Base-by-base conservation (phyloP, 2,888 invertebrate species). In the Drosophila dives region DNA sequence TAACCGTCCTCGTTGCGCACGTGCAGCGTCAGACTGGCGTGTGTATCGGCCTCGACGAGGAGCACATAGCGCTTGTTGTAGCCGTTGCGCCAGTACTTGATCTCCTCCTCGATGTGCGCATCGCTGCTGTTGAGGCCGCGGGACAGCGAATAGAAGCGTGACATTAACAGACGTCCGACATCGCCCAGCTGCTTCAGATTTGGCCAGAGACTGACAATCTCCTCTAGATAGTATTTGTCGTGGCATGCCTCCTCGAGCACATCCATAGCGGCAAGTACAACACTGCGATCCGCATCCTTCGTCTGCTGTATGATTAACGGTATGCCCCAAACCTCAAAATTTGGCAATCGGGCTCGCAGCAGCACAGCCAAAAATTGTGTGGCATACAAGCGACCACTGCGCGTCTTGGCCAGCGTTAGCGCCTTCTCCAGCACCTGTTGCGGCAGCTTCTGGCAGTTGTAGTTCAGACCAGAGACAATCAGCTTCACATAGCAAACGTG, bases 401-500 rank as follows among this genome's bases (percentile, higher is more conserved):
- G 94, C 92, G 91, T 95, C 94, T 75, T 93, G 45, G 80, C 92
- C 59, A 79, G 92, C 65, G 85, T 94, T 78, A 87, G 91, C 49
- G 91, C 93, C 73, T 91, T 94, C 91, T 92, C 95, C 92, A 89
- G 77, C 72, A 96, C 94, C 81, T 95, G 95, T 34, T 97, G 94
- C n/a, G 86, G 86, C 54, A 66, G 38, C 15, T 96, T 95, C 85
- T 94, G 95, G 59, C 95, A 94, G 4, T 95, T 95, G 92, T 99
- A 99, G 93, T 99, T 98, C 83, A 99, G 94, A 77, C 97, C 97
- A 7, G 99, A 98, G 71, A 98, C 95, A 63, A 98, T 97, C 71
- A 99, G 94, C 93, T 99, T 99, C 1, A 98, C 96, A 92, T 99
- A 99, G 91, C 97, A 97, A 86, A 98, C 97, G 92, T 98, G 97